Evolutionary conservation across 2,888 invertebrate species (phyloP).

Genomic region (Spilarctia lutea): DNA sequence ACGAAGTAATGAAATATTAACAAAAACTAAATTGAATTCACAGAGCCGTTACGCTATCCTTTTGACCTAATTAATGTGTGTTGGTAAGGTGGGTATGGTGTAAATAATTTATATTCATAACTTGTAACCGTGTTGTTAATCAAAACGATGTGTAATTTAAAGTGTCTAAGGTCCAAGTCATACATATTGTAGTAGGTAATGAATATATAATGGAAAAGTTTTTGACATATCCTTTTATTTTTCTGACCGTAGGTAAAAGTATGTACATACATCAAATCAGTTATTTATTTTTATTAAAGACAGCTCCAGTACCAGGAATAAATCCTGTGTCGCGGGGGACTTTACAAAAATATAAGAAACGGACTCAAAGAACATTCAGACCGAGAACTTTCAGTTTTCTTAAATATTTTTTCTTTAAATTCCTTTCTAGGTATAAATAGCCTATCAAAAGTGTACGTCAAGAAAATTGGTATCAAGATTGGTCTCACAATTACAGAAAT

Average conservation of each 20-base stretch:
- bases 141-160: slow-evolving; percentile 19
- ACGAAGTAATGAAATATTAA: slow-evolving; percentile 34
- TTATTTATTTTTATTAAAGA: no score
- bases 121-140: slow-evolving; percentile 17
- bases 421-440: neutral
- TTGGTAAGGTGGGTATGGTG: slow-evolving; percentile 14
- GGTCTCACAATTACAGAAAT: neutral
- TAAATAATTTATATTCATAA: slow-evolving; percentile 25
- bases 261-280: neutral
- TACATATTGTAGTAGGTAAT: slow-evolving; percentile 5
- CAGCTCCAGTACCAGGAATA: no score
- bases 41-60: slow-evolving; percentile 13
- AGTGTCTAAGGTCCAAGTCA: neutral
- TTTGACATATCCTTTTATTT: neutral
- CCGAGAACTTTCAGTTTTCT: no score
- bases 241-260: neutral
- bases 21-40: slow-evolving; percentile 25
- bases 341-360: no score
- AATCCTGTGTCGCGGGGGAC: no score
- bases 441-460: neutral
- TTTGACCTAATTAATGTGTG: slow-evolving; percentile 26
- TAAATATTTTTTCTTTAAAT: no score
- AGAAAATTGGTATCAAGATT: neutral
- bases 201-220: neutral
- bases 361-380: no score